Conservation (phyloP, 1,140 invertebrate species). For the Trichogramma pretiosum region DNA sequence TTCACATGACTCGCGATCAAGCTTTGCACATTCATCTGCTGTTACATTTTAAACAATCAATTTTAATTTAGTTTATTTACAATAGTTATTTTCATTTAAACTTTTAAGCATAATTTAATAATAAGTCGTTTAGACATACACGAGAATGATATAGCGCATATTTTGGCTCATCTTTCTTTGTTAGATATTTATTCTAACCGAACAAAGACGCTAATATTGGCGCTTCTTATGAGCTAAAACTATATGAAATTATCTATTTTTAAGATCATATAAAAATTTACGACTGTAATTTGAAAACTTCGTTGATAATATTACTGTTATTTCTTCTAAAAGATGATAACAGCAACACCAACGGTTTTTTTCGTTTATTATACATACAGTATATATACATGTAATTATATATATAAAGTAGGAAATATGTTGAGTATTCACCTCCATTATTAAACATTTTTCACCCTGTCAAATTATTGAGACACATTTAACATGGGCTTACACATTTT, state of each 20-base stretch:
- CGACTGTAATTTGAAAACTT: constrained; percentile 26
- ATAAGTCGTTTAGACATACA: too few relatives aligned
- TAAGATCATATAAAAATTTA: constrained; percentile 44
- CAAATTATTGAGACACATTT: not conserved
- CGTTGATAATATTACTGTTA: constrained; percentile 13
- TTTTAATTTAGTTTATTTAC: constrained; percentile 34
- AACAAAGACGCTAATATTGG: constrained; percentile 17
- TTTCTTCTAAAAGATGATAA: constrained; percentile 22
- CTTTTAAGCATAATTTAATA: constrained; percentile 17
- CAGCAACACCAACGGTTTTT: constrained; percentile 29
- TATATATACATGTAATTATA: too few relatives aligned
- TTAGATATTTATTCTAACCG: constrained; percentile 17
- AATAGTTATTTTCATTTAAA: constrained; percentile 32
- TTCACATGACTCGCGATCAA: constrained; percentile 36
- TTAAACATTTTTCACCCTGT: constrained; percentile 7
- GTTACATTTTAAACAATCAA: constrained; percentile 32
- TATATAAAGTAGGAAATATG: constrained; percentile 43
- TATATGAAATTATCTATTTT: constrained; percentile 35
- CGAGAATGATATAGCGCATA: constrained; percentile 8
- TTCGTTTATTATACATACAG: constrained; percentile 26
- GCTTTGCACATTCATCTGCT: constrained; percentile 33
- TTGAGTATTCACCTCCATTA: constrained; percentile 37
- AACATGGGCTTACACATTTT: not conserved
- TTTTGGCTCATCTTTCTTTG: constrained; percentile 6
- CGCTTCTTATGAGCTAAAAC: constrained; percentile 18